These are phyloP conservation scores for Bhutanitis thaidina DNA, from an alignment of 2,888 invertebrate genomes.

Conservation along the genomic window DNA sequence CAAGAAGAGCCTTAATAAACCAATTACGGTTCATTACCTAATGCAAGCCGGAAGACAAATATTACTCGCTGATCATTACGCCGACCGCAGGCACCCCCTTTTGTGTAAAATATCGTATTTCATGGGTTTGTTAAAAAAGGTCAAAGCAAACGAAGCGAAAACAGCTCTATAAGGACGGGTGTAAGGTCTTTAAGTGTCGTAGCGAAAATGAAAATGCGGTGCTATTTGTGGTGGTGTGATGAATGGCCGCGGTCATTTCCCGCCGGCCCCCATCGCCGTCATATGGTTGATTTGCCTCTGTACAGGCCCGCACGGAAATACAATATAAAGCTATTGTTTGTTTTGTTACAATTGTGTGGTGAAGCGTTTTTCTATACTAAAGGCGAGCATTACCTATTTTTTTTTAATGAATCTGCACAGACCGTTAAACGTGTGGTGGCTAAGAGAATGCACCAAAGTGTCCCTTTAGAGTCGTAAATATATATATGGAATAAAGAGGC, in stretches of 20 bases:
- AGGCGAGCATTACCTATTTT: too few species aligned
- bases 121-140: slow-evolving; percentile 52
- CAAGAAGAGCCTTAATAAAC: slow-evolving; percentile 62
- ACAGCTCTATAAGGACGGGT: slow-evolving; percentile 53
- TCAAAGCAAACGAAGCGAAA: slow-evolving; percentile 39
- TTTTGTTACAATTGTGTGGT: slow-evolving; percentile 7
- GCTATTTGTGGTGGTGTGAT: slow-evolving; percentile 61
- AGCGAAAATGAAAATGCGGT: slow-evolving; percentile 54
- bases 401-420: too few species aligned
- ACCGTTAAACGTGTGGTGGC: too few species aligned
- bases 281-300: slow-evolving; percentile 61
- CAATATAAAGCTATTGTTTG: slow-evolving; percentile 26
- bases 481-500: too few species aligned
- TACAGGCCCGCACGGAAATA: slow-evolving; percentile 28
- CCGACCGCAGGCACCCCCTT: slow-evolving; percentile 67
- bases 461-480: too few species aligned
- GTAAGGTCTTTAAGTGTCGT: slow-evolving; percentile 41
- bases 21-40: slow-evolving; percentile 74
- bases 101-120: slow-evolving; percentile 59
- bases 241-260: slow-evolving; percentile 65
- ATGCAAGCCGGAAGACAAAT: slow-evolving; percentile 65
- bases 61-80: slow-evolving; percentile 73
- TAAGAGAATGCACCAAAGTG: too few species aligned
- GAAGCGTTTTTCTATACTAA: neutral
- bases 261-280: slow-evolving; percentile 58